Evolutionary conservation across 2,113 vertebrate genomes (phyloP).

Genomic region (Mystacornis crossleyi): DNA sequence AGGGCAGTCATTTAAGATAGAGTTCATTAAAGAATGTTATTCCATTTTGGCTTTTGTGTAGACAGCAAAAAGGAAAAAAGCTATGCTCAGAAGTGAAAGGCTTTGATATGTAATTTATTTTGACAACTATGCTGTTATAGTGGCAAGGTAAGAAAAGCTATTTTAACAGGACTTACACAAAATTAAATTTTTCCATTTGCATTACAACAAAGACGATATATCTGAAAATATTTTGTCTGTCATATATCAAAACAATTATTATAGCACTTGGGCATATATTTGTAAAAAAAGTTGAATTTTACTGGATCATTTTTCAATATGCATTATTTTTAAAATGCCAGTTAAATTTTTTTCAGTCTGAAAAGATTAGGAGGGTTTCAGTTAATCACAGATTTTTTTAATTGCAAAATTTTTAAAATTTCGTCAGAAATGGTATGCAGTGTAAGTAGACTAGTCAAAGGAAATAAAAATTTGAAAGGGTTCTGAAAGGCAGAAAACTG

Average conservation of each 20-base stretch:
- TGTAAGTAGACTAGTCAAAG: neutral
- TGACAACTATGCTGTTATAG: neutral
- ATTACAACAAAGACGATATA: neutral
- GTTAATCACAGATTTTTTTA: neutral
- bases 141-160: neutral
- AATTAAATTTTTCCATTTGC: neutral
- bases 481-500: neutral
- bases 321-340: neutral
- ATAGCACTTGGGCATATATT: neutral
- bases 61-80: neutral
- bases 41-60: conserved; percentile 28
- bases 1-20: conserved; percentile 25
- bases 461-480: neutral
- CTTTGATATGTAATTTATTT: neutral
- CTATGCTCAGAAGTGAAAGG: neutral
- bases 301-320: neutral
- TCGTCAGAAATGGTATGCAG: neutral
- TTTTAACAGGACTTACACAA: neutral
- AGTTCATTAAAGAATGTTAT: conserved; percentile 51
- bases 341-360: neutral
- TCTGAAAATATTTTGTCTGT: neutral
- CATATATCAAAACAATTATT: neutral
- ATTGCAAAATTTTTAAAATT: neutral
- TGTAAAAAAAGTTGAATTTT: neutral
- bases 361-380: neutral